Evolutionary conservation across 2,888 invertebrate species (phyloP), one percentile per base, ranked within the genome.

Genomic region (Agriopis leucophaearia): DNA sequence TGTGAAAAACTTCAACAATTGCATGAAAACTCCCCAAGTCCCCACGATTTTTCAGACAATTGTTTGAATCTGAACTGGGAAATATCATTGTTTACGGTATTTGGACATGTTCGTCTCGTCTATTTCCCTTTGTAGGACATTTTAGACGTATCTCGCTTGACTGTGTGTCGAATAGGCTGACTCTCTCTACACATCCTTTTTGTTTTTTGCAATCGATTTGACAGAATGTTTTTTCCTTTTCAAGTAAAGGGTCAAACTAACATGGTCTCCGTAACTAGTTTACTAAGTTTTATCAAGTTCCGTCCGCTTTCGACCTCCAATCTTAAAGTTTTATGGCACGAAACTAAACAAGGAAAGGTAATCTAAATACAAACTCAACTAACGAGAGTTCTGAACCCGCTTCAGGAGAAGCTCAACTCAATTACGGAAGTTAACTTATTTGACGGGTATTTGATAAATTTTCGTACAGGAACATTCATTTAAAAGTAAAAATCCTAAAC

Each of bases 181-280:
- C 1, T 27, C 27, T 27, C 27, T 27, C 3, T 5, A 5, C 27
- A 27, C 4, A 0, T 3, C 0, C 10, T 16, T 15, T 8, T n/a
- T 27, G 18, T 1, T 1, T 51, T 36, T n/a, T 15, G 8, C 16
- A 10, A 12, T 8, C 13, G 13, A 35, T 35, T 16, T 16, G 13
- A 15, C 3, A 9, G 38, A 8, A 40, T 54, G 16, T 54, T 38
- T 15, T 38, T 12, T 6, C 40, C 10, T 12, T 38, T 40, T 10
- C 38, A 5, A 40, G 38, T 38, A 27, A 27, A 18, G 27, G 18
- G 55, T 42, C 52, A 38, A 42, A 42, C 36, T 57, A 47, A 35
- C 15, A 57, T 57, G 47, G 35, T 66, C 56, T 64, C 61, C 42
- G 54, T 70, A 72, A 74, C 70, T 55, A 70, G 71, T 68, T 70